Evolutionary conservation across 30 jellyfish, hydroid and myxozoan genomes (phyloP).

Genomic region (Morbakka virulenta): DNA sequence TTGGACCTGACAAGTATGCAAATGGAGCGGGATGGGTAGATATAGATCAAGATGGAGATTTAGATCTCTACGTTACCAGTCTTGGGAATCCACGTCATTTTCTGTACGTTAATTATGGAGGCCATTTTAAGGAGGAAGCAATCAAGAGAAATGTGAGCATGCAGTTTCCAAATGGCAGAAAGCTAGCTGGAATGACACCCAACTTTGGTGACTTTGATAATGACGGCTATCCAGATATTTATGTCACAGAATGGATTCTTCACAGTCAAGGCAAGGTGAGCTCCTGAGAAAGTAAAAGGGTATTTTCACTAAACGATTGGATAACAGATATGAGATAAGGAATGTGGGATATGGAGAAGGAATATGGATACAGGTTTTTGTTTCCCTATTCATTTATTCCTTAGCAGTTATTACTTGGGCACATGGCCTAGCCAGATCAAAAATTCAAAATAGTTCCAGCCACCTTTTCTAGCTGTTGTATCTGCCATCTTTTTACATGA

Average conservation of each 20-base stretch:
- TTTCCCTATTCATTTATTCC: too few relatives aligned
- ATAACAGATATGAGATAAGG: too few relatives aligned
- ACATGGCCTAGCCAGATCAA: too few relatives aligned
- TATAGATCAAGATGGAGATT: conserved; percentile 95
- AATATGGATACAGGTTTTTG: too few relatives aligned
- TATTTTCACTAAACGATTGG: too few relatives aligned
- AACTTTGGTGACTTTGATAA: conserved; percentile 87
- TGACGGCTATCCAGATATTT: conserved; percentile 92
- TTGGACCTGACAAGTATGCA: conserved; percentile 87
- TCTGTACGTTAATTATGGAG: conserved; percentile 86
- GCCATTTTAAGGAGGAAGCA: conserved; percentile 89
- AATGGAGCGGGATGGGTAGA: conserved; percentile 98
- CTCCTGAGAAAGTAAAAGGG: too few relatives aligned
- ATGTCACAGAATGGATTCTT: conserved; percentile 85
- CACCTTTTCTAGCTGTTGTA: too few relatives aligned
- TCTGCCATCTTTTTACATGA: too few relatives aligned
- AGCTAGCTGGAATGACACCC: conserved; percentile 94
- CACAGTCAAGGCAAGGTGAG: conserved; percentile 62
- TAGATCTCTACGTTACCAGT: conserved; percentile 88
- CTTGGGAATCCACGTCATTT: conserved; percentile 91
- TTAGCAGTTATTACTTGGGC: too few relatives aligned
- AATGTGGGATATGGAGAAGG: too few relatives aligned
- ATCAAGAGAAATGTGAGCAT: conserved; percentile 53
- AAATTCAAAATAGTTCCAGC: too few relatives aligned
- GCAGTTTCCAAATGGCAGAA: conserved; percentile 67